Evolutionary conservation across 2,797 vertebrate species (phyloP), one percentile per base, ranked within the genome.

Genomic region (Phylloscopus collybita): DNA sequence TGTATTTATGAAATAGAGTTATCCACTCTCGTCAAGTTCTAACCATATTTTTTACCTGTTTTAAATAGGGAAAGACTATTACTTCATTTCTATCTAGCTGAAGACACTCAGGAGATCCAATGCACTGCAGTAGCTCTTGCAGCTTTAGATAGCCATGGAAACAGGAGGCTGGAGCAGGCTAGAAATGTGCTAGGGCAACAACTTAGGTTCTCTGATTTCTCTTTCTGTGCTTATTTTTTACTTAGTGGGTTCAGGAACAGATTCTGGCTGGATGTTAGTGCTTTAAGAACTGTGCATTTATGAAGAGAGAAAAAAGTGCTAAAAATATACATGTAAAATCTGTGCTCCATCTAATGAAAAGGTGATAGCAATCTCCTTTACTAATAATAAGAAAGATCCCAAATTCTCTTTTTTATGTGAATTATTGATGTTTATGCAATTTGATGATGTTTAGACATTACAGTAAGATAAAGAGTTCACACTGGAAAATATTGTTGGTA

Each of bases 131-230:
- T 22, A 81, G 59, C 69, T 74, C 79, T 89, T 85, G 27, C 81
- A 93, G 64, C 51, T 80, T 87, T 74, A 88, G 71, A 96, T 84
- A 97, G 95, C 83, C 92, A 94, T 96, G 91, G 90, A 95, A 97
- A 97, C 96, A 73, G 74, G 66, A 95, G 72, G 36, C 45, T 78
- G 47, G 32, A 94, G 42, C n/a, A 80, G 53, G 25, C 67, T 42
- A 67, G 80, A 82, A 91, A 66, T 53, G 17, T 94, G 54, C 36
- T 57, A 80, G 71, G 22, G 30, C 80, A 83, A 82, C 47, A 66
- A 30, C 34, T 0, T 4, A 91, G 69, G 65, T 65, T 80, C 29
- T 88, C 61, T 66, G 21, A 64, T 84, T 80, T 64, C 29, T 79
- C 40, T 75, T 67, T 70, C 65, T 70, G 60, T 64, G 20, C 20